Base-by-base conservation (phyloP, 2,797 vertebrate species). In the Huso huso region DNA sequence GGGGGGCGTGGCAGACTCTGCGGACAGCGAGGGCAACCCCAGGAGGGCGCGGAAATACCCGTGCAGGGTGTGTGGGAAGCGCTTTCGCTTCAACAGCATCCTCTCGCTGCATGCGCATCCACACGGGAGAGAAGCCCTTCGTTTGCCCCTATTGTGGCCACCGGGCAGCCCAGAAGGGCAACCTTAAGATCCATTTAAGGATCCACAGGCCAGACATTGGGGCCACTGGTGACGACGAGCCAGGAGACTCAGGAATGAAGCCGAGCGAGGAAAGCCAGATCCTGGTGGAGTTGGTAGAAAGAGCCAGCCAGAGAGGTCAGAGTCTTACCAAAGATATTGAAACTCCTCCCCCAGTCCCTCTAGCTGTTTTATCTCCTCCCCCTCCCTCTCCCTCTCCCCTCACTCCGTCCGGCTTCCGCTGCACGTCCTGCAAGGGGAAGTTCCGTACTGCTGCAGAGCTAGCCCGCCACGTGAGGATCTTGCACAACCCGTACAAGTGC, bases 41-140 rank as follows among this genome's bases (percentile, higher is more conserved):
- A 70, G 74, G 63, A 72, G 72, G 77, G 6, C 61, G 62, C 37
- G 52, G 61, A 90, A 85, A 68, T 96, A 92, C 76, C 93, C 93
- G 2, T 96, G 94, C 72, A 88, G 89, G 1, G 90, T 96, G 8
- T 96, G 94, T 6, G 94, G 94, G 64, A 96, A 96, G 81, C 89
- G 94, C 74, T 96, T 96, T 77, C 79, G 94, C 67, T 96, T 96
- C 84, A 95, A 95, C 83, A 96, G 94, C 75, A 95, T 96, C 77
- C 79, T 96, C 76, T 94, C 94, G 23, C 86, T 96, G 67, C 94
- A 91, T 93, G 15, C 86, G 94, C 66, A 94, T 93, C 60, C 94
- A 96, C 75, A 91, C 7, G 88, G 92, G 3, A 78, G 90, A 49
- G 73, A 83, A 13, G 60, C 72, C 80, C 70, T 83, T 76, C 78